Conservation (phyloP, 2,888 invertebrate species). For the Polyploca ridens region DNA sequence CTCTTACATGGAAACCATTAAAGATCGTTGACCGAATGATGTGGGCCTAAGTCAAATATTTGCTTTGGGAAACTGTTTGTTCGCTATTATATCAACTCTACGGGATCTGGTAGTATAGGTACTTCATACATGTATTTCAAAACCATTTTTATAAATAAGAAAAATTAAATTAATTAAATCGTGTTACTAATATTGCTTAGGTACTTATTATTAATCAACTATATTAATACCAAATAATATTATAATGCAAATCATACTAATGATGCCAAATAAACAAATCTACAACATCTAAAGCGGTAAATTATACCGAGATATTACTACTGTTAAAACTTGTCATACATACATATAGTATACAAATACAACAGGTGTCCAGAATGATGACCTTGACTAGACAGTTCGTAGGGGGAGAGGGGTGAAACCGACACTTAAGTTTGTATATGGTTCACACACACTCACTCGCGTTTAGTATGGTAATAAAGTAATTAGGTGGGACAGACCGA, state of each 20-base stretch:
- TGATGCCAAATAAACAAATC: background rate
- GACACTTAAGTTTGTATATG: conserved; percentile 57
- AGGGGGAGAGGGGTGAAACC: conserved; percentile 45
- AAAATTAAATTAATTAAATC: too few relatives aligned
- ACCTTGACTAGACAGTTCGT: conserved; percentile 66
- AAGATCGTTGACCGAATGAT: conserved; percentile 7
- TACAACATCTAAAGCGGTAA: background rate
- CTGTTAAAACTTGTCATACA: conserved; percentile 42
- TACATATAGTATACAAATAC: conserved; percentile 69
- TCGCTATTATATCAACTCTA: conserved; percentile 4
- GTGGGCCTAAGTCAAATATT: conserved; percentile 7
- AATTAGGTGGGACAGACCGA: conserved; percentile 38
- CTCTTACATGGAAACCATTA: conserved; percentile 6
- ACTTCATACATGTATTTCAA: background rate
- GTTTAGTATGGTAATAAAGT: conserved; percentile 57
- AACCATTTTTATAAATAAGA: too few relatives aligned
- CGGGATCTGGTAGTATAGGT: background rate
- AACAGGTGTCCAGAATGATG: conserved; percentile 76
- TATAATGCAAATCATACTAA: background rate
- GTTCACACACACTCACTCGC: conserved; percentile 74
- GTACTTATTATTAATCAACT: too few relatives aligned
- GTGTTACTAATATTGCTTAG: too few relatives aligned
- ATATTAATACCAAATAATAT: background rate
- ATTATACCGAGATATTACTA: background rate
- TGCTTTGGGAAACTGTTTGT: conserved; percentile 3